Evolutionary conservation across 2,797 vertebrate species (phyloP).

Genomic region (Sciurus vulgaris): DNA sequence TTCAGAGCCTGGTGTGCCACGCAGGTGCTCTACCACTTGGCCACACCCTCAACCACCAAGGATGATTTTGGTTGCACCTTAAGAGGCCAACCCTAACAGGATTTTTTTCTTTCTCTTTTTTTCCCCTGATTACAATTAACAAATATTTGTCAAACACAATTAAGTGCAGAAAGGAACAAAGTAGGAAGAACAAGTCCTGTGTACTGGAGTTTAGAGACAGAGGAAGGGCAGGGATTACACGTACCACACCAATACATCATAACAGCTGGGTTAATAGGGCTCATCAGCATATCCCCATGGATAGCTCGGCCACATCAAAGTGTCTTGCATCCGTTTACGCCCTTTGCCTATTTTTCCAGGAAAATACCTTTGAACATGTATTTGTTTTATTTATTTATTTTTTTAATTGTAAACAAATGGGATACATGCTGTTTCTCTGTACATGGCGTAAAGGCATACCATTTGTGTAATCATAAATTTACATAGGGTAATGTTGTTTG

Average conservation of each 20-base stretch:
- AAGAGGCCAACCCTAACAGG: background rate
- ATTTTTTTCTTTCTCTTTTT: background rate
- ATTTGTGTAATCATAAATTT: too few species aligned
- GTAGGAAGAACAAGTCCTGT: background rate
- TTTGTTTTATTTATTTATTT: background rate
- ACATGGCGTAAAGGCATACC: too few species aligned
- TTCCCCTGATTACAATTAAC: background rate
- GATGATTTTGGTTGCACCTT: background rate
- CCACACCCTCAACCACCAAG: background rate
- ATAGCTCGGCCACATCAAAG: background rate
- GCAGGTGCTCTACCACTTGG: background rate
- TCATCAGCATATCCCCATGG: background rate
- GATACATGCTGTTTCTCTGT: too few species aligned
- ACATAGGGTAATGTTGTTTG: too few species aligned
- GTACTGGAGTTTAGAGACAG: background rate
- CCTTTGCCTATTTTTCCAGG: constrained; percentile 25
- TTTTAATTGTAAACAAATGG: too few species aligned
- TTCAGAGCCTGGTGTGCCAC: background rate
- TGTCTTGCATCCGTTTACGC: constrained; percentile 18
- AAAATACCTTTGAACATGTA: background rate
- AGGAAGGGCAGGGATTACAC: background rate
- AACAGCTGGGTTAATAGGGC: background rate
- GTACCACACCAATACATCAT: background rate
- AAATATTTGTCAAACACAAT: background rate
- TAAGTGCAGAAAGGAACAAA: background rate